These are phyloP conservation scores for Enoplosus armatus DNA, from an alignment of 2,797 vertebrate genomes.

Conservation along the genomic window DNA sequence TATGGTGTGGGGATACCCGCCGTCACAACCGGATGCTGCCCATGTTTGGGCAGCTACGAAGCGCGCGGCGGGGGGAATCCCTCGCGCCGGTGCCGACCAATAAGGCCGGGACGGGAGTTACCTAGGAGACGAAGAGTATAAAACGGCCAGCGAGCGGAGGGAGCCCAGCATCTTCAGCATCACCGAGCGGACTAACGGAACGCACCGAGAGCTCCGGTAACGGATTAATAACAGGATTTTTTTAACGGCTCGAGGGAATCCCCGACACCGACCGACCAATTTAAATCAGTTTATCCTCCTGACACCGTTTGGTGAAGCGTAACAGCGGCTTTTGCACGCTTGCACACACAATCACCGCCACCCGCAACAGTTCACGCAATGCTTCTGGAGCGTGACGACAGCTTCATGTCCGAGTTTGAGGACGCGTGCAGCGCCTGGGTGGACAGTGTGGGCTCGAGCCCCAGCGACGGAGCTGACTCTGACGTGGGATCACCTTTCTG, in stretches of 20 bases:
- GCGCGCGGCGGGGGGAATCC: slow-evolving; percentile 89
- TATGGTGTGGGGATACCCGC: slow-evolving; percentile 90
- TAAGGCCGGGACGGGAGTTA: slow-evolving; percentile 82
- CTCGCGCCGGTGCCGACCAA: slow-evolving; percentile 90
- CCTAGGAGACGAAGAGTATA: slow-evolving; percentile 89
- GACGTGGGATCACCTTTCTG: slow-evolving; percentile 75
- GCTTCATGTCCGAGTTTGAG: slow-evolving; percentile 82
- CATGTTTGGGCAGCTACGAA: slow-evolving; percentile 92
- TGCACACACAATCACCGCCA: no score
- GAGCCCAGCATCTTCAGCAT: slow-evolving; percentile 67
- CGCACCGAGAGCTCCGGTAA: slow-evolving; percentile 8
- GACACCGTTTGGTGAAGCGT: not conserved
- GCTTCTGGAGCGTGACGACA: slow-evolving; percentile 78
- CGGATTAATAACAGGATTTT: slow-evolving; percentile 15
- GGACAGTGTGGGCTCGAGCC: slow-evolving; percentile 79
- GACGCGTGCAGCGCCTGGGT: slow-evolving; percentile 82
- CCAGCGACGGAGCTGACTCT: slow-evolving; percentile 65
- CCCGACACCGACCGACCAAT: not conserved
- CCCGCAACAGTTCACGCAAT: slow-evolving; percentile 33
- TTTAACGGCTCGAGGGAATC: slow-evolving; percentile 41
- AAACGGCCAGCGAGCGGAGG: slow-evolving; percentile 74
- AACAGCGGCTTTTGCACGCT: not conserved
- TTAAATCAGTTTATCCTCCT: not conserved
- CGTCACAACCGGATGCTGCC: slow-evolving; percentile 91
- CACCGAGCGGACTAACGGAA: slow-evolving; percentile 38